phyloP scores from a whole-genome alignment of 2,113 vertebrate genomes.

The Ploceus nigricollis region DNA sequence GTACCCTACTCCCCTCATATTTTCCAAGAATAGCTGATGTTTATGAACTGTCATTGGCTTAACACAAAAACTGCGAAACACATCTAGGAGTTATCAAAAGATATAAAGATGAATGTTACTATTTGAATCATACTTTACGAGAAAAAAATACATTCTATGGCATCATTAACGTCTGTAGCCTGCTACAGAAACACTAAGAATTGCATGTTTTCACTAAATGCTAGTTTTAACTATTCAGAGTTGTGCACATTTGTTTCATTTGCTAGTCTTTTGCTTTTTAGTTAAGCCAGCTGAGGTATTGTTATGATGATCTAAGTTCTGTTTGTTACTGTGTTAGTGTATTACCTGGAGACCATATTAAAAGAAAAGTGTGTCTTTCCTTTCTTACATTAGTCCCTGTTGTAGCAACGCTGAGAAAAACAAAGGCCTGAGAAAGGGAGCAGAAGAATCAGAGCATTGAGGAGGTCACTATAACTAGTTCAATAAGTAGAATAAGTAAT shows the following conservation, averaged over 20 bases:
- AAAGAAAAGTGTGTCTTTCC: background rate
- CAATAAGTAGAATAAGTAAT: background rate
- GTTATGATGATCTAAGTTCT: background rate
- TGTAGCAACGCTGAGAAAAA: background rate
- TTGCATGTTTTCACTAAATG: background rate
- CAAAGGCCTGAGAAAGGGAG: background rate
- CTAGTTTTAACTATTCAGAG: background rate
- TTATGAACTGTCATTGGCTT: background rate
- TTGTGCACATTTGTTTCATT: background rate
- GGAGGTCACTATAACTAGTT: background rate
- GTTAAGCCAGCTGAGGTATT: background rate
- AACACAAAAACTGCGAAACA: background rate
- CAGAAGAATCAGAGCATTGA: background rate
- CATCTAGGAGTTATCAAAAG: background rate
- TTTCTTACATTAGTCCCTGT: background rate
- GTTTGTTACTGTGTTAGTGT: background rate
- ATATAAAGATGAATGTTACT: background rate
- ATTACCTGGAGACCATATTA: background rate
- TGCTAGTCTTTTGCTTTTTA: background rate
- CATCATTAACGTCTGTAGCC: background rate
- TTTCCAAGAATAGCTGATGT: background rate
- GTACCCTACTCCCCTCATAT: background rate
- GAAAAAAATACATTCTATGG: background rate
- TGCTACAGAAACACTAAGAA: background rate
- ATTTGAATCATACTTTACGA: background rate